These are phyloP conservation scores for Eumeta japonica DNA, from an alignment of 1,140 invertebrate species.

Conservation along the genomic window DNA sequence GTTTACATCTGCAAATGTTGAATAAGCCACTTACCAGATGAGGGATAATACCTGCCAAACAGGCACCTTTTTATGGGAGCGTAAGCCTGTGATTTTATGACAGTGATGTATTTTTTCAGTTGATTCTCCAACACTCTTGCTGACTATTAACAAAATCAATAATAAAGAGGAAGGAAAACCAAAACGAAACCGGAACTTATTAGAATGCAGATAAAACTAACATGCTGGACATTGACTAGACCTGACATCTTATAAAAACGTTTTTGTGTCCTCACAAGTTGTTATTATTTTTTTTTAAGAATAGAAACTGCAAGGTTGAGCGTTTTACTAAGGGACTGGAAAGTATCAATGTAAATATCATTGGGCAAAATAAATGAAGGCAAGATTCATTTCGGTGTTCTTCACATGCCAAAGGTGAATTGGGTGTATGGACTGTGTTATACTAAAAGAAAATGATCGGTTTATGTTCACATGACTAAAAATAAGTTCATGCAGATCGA, in stretches of 20 bases:
- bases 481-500: no score
- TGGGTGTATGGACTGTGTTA: no score
- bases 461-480: constrained; percentile 7
- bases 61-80: constrained; percentile 72
- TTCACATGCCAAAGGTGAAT: no score
- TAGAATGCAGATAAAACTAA: constrained; percentile 21
- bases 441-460: constrained; percentile 15
- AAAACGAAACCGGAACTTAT: constrained; percentile 26
- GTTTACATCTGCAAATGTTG: no score
- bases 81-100: constrained; percentile 69
- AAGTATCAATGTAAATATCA: constrained; percentile 16
- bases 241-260: no score
- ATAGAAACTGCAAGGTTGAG: constrained; percentile 30
- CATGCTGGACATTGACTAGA: no score
- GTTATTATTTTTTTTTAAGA: constrained; percentile 7
- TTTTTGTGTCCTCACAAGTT: no score
- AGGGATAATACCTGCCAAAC: constrained; percentile 76
- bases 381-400: constrained; percentile 8
- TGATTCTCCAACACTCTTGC: constrained; percentile 64
- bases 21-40: constrained; percentile 69
- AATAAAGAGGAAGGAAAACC: constrained; percentile 38
- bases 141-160: constrained; percentile 55
- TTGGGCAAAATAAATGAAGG: constrained; percentile 1
- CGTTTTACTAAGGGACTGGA: constrained; percentile 25
- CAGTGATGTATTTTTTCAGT: constrained; percentile 67